Percentiles rank a stretch among this genome's conserved stretches.
Evolutionary conservation across 2,797 vertebrate species (phyloP).

Genomic region (Peromyscus eremicus): DNA sequence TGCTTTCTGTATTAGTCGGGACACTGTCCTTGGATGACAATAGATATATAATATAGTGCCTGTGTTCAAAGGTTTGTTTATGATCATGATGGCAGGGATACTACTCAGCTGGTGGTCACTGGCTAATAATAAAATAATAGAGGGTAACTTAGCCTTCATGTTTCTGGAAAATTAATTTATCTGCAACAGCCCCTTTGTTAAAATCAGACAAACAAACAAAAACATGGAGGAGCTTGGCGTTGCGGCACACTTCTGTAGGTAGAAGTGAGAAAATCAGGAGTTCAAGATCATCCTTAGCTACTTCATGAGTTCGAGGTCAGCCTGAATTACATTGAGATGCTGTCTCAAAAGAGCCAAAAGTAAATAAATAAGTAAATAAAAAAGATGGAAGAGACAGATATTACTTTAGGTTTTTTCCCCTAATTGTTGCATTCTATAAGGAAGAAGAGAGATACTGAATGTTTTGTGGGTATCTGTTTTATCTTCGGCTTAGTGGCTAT

Average conservation of each 20-base stretch:
- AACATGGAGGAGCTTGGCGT: too few species aligned
- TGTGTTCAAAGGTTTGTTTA: not conserved
- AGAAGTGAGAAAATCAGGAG: not conserved
- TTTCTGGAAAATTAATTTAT: not conserved
- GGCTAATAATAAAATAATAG: not conserved
- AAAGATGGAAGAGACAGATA: not conserved
- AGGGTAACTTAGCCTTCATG: not conserved
- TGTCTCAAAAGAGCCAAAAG: not conserved
- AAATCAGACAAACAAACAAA: not conserved
- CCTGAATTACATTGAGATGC: not conserved
- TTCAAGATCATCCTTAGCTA: not conserved
- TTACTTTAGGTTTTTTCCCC: not conserved
- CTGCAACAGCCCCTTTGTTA: not conserved
- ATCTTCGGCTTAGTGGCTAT: not conserved
- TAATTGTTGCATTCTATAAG: not conserved
- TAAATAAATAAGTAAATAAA: not conserved
- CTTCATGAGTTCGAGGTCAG: not conserved
- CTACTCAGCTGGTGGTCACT: not conserved
- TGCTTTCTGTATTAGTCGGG: not conserved
- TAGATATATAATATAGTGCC: not conserved
- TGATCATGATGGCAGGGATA: not conserved
- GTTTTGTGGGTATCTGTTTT: not conserved
- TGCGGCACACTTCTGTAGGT: not conserved
- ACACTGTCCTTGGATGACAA: not conserved
- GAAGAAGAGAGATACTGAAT: not conserved